Base-by-base conservation (phyloP, 2,113 vertebrate species). In the Aramus guarauna region DNA sequence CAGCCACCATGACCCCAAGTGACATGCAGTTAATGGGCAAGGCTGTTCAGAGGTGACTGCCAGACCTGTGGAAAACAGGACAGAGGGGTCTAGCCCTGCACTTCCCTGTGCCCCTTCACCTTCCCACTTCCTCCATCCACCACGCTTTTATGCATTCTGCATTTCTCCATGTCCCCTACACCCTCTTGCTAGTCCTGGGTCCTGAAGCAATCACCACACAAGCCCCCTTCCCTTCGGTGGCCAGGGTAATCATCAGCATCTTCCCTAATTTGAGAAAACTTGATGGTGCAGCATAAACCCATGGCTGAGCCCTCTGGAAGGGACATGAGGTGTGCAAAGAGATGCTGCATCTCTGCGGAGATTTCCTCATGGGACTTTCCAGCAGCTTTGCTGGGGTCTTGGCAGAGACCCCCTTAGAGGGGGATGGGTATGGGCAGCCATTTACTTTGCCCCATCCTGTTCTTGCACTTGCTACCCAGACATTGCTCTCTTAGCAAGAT, bases 251-350 rank as follows among this genome's bases (percentile, higher is more conserved):
- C n/a, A 63, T 15, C 39, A 84, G 18, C 11, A 4, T 56, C 63
- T 74, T 67, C 55, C n/a, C 56, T 36, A 67, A n/a, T 41, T 13
- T 52, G 43, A 69, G 21, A 79, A 71, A 71, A 71, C 8, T n/a
- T 73, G 52, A 50, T 2, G 8, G 47, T 62, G 64, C 52, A 62
- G 47, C 24, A 37, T 4, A 20, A 66, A 39, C 21, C 18, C 7
- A 2, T 0, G 2, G 48, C 55, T 78, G 60, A 53, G 29, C 26
- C 22, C 26, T 82, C 14, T 0, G 1, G 7, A 16, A 55, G 50
- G 50, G 45, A 81, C 26, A 66, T 0, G 1, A 8, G 5, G 17
- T 14, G 27, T 27, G 5, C n/a, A 50, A 76, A 66, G n/a, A 85
- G 27, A 15, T 60, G 52, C 39, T 83, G 58, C 9, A 23, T 47